Percentiles rank a stretch among this genome's conserved stretches.
Evolutionary conservation across 2,113 vertebrate species (phyloP).

Genomic region (Ahaetulla prasina): DNA sequence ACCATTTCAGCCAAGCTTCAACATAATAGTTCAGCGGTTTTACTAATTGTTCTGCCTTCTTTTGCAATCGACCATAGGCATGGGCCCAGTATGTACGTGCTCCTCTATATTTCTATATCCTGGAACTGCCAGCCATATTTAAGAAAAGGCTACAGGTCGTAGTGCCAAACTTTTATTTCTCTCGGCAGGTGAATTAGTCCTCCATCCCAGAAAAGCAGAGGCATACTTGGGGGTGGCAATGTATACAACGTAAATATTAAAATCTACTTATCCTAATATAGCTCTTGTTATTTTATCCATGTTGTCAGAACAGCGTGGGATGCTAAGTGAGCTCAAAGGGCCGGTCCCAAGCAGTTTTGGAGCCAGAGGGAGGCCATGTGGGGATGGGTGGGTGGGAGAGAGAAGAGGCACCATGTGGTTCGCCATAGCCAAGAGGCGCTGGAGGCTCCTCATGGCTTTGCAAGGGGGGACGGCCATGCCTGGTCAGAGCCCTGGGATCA

Average conservation of each 20-base stretch:
- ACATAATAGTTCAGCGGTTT: not conserved
- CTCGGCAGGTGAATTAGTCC: too few relatives aligned
- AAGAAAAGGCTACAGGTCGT: not conserved
- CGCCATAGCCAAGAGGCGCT: not conserved
- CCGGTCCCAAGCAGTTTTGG: not conserved
- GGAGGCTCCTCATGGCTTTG: not conserved
- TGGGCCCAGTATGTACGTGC: not conserved
- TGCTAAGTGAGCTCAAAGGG: not conserved
- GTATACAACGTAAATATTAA: not conserved
- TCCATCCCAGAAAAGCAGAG: too few relatives aligned
- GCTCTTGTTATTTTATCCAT: not conserved
- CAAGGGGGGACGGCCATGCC: not conserved
- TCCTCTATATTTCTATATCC: not conserved
- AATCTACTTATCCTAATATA: not conserved
- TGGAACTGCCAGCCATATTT: not conserved
- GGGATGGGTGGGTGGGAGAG: not conserved
- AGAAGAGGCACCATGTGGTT: not conserved
- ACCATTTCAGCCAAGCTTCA: not conserved
- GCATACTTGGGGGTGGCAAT: not conserved
- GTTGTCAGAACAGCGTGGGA: not conserved
- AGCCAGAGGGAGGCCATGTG: not conserved
- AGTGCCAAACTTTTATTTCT: too few relatives aligned
- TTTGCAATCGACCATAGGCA: not conserved
- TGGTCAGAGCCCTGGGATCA: not conserved
- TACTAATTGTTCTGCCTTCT: not conserved